phyloP scores from a whole-genome alignment of 2,797 vertebrate species.

The Kryptolebias ocellatus region DNA sequence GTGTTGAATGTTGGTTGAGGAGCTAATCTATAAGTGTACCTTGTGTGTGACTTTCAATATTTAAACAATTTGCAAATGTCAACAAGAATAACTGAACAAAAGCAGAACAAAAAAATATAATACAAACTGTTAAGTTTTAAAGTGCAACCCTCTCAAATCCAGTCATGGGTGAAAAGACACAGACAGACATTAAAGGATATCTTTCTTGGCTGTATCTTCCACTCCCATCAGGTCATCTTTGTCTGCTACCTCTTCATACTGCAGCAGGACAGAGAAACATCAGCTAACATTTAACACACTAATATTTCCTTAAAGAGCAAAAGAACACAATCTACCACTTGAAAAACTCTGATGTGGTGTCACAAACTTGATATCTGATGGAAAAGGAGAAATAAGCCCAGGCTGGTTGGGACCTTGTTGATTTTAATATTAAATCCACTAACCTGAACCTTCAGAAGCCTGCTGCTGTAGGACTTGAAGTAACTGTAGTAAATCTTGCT shows the following conservation, averaged over 20 bases:
- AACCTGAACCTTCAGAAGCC: constrained; percentile 94
- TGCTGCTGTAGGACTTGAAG: constrained; percentile 91
- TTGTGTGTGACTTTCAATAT: neutral
- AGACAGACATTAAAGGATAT: constrained; percentile 80
- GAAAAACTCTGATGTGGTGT: neutral
- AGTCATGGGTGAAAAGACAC: neutral
- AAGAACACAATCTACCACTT: neutral
- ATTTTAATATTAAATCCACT: constrained; percentile 25
- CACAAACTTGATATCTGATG: neutral
- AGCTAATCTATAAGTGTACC: neutral
- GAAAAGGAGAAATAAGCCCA: neutral
- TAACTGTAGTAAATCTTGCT: constrained; percentile 94
- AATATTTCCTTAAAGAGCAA: neutral
- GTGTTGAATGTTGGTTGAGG: too few species aligned
- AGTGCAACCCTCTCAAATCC: neutral
- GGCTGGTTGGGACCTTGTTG: too few species aligned
- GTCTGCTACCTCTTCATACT: constrained; percentile 96
- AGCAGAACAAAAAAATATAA: too few species aligned
- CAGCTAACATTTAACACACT: neutral
- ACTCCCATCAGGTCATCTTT: constrained; percentile 96
- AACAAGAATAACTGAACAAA: too few species aligned
- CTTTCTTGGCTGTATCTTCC: constrained; percentile 94
- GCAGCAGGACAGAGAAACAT: constrained; percentile 25
- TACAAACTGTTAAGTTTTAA: neutral
- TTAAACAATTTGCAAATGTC: neutral